Conservation (phyloP, 2,888 invertebrate genomes). For the Myopa testacea region DNA sequence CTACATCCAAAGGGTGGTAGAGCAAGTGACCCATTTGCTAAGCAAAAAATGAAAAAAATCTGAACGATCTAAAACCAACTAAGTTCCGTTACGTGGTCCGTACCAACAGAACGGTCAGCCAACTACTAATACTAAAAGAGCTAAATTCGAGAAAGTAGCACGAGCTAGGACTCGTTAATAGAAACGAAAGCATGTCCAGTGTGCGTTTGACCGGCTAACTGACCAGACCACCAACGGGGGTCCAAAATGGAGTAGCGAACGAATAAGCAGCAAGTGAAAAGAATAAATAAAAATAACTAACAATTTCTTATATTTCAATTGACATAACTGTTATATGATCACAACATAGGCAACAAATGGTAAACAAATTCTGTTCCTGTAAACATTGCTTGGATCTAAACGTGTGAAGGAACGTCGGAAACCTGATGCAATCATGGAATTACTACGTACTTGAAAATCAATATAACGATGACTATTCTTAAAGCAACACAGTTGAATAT, state of each 20-base stretch:
- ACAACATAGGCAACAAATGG: too few relatives aligned
- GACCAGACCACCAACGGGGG: slow-evolving; percentile 52
- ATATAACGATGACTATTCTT: neutral
- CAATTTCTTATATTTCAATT: slow-evolving; percentile 16
- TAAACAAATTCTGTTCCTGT: slow-evolving; percentile 16
- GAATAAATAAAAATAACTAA: neutral
- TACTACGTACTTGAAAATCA: slow-evolving; percentile 22
- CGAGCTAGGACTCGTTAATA: slow-evolving; percentile 25
- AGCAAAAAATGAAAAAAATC: slow-evolving; percentile 12
- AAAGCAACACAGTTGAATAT: slow-evolving; percentile 8
- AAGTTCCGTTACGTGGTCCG: neutral
- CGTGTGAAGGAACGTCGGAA: neutral
- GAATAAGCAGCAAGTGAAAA: neutral
- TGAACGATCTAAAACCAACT: neutral
- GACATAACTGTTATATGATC: neutral
- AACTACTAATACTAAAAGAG: slow-evolving; percentile 33
- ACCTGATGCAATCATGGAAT: neutral
- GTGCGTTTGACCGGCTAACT: slow-evolving; percentile 64
- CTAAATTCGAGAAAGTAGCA: neutral
- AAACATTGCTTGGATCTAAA: neutral
- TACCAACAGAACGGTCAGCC: slow-evolving; percentile 29
- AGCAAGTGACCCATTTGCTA: slow-evolving; percentile 34
- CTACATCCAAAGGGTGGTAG: neutral
- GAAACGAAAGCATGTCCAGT: slow-evolving; percentile 58
- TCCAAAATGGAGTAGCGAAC: neutral